Base-by-base conservation (phyloP, 1,140 invertebrate genomes). In the Thaumetopoea pityocampa region DNA sequence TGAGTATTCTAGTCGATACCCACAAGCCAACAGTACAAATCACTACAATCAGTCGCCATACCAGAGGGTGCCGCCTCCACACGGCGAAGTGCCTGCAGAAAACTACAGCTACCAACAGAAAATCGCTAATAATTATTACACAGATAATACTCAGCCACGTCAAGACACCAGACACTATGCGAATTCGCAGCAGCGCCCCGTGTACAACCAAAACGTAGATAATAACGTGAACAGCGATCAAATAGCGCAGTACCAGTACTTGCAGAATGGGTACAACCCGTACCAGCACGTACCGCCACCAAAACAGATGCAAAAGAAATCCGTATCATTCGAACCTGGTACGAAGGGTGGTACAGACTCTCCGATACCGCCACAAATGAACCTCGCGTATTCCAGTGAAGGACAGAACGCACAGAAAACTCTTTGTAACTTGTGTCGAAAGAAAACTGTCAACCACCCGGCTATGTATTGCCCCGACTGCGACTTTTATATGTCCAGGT, bases 401-500 rank as follows among this genome's bases (percentile, higher is more conserved):
- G 22, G 27, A 2, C 49, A 37, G 24, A 27, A 26, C 3, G n/a
- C 63, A 12, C 40, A 43, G 33, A 86, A 14, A 89, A 89, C 82
- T 14, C 87, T 87, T 14, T 96, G 95, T 73, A 92, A 95, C 84
- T 85, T 97, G 32, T 97, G 95, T 71, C 87, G 93, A 12, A 95
- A 96, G 66, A 94, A 94, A 65, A 87, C 89, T 43, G 90, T 96
- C 2, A 87, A 86, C 2, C 88, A 92, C 12, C 90, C 92, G 0
- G 89, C 91, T 5, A 87, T 92, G 18, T 96, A 96, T 69, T 97
- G 95, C 80, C 87, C 90, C 7, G 94, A 96, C 71, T 97, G 95
- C 79, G 93, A 96, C 65, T 96, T 93, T 86, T 97, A 97, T 63
- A 93, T 97, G 92, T 94, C 94, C 16, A 88, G 93, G 56, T 95